These are phyloP conservation scores for Cybosia mesomella DNA, from an alignment of 2,888 invertebrate species.

Conservation along the genomic window DNA sequence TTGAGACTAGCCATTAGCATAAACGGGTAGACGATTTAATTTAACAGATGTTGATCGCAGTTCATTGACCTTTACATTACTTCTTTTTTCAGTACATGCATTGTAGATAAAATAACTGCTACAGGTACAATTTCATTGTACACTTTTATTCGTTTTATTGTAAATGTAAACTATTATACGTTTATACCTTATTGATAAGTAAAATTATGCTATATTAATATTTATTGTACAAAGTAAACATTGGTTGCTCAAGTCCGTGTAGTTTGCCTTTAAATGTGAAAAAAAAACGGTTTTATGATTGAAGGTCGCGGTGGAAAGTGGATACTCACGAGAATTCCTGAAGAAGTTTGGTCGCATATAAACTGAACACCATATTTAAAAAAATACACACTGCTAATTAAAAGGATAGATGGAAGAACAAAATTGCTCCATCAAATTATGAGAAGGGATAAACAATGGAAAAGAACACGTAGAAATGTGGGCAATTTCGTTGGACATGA, in stretches of 20 bases:
- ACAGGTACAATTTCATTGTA: neutral
- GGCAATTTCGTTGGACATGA: too few relatives aligned
- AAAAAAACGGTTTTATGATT: neutral
- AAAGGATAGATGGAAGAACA: too few relatives aligned
- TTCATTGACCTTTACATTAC: slow-evolving; percentile 6
- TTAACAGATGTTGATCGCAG: neutral
- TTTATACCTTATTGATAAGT: slow-evolving; percentile 4
- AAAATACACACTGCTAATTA: too few relatives aligned
- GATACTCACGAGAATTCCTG: neutral
- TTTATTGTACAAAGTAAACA: neutral
- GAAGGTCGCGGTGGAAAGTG: neutral
- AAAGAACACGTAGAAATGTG: too few relatives aligned
- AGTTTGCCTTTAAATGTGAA: too few relatives aligned
- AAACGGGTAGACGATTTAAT: neutral
- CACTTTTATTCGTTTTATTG: neutral
- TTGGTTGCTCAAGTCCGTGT: neutral
- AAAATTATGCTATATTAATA: neutral
- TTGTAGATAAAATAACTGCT: neutral
- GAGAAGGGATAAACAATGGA: too few relatives aligned
- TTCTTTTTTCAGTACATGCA: neutral
- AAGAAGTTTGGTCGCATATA: neutral
- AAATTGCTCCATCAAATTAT: too few relatives aligned
- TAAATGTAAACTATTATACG: neutral
- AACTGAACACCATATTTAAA: neutral
- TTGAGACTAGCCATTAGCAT: neutral